Percentiles rank a stretch among this genome's conserved stretches.
phyloP scores from a whole-genome alignment of 2,113 vertebrate species.

The Callopanchax toddi region DNA sequence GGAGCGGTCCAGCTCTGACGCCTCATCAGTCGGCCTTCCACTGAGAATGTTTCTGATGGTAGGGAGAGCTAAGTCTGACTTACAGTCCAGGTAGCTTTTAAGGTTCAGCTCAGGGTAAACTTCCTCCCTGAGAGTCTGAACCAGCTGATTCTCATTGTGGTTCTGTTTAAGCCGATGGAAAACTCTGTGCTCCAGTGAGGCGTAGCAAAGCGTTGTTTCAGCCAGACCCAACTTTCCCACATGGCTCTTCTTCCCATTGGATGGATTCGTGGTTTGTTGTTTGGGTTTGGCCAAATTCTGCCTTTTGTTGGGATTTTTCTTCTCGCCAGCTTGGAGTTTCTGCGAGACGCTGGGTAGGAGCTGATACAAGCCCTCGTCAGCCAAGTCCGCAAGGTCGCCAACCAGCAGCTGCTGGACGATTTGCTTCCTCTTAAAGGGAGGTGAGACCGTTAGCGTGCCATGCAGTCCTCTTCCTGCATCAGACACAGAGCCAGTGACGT shows the following conservation, averaged over 20 bases:
- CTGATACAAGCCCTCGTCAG: conserved; percentile 71
- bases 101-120: conserved; percentile 79
- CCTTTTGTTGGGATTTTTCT: conserved; percentile 40
- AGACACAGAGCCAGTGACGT: conserved; percentile 72
- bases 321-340: conserved; percentile 41
- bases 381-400: conserved; percentile 78
- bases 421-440: conserved; percentile 67
- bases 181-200: conserved; percentile 67
- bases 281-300: conserved; percentile 48
- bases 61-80: conserved; percentile 73
- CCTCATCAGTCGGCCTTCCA: conserved; percentile 68
- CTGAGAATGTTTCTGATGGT: conserved; percentile 72
- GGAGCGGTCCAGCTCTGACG: conserved; percentile 63
- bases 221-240: conserved; percentile 44
- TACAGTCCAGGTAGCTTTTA: conserved; percentile 79
- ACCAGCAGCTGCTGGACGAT: conserved; percentile 76
- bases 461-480: conserved; percentile 74
- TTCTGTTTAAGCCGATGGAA: conserved; percentile 48
- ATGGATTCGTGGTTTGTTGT: conserved; percentile 41
- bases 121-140: conserved; percentile 63
- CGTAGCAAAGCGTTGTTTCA: conserved; percentile 66
- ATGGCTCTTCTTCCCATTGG: conserved; percentile 48
- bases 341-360: conserved; percentile 66
- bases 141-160: conserved; percentile 54
- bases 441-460: conserved; percentile 58